These are phyloP conservation scores for Halictus quadricinctus DNA, from an alignment of 2,888 invertebrate species.

Conservation along the genomic window DNA sequence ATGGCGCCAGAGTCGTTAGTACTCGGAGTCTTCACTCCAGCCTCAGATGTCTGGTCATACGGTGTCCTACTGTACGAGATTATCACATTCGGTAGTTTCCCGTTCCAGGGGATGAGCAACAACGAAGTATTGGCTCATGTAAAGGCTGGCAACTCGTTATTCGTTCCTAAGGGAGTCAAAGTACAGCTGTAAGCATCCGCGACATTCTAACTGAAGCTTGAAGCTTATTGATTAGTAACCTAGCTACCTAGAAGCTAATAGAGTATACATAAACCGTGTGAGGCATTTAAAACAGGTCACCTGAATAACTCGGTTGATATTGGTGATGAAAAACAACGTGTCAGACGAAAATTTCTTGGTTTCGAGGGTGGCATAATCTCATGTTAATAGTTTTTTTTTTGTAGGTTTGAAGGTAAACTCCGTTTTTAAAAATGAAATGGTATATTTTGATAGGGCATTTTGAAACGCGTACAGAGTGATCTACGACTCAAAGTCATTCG, in stretches of 20 bases:
- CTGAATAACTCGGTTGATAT: background rate
- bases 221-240: background rate
- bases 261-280: background rate
- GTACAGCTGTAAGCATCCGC: conserved; percentile 89
- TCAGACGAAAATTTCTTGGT: background rate
- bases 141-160: conserved; percentile 89
- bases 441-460: too few species aligned
- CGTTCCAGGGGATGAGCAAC: conserved; percentile 94
- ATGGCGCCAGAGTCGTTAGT: conserved; percentile 95
- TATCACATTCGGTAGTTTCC: conserved; percentile 95
- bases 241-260: background rate
- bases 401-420: background rate
- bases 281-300: background rate
- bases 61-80: conserved; percentile 94
- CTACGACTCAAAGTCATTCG: too few species aligned
- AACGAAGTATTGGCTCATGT: conserved; percentile 92
- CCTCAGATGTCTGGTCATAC: conserved; percentile 95
- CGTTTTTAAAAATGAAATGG: too few species aligned
- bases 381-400: background rate
- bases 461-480: too few species aligned
- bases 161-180: conserved; percentile 90
- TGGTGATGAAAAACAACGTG: background rate
- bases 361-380: background rate
- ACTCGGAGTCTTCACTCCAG: conserved; percentile 92
- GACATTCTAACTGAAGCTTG: background rate